Percentiles rank a stretch among this genome's conserved stretches.
Evolutionary conservation across 2,888 invertebrate genomes (phyloP).

Genomic region (Cosmopolites sordidus): DNA sequence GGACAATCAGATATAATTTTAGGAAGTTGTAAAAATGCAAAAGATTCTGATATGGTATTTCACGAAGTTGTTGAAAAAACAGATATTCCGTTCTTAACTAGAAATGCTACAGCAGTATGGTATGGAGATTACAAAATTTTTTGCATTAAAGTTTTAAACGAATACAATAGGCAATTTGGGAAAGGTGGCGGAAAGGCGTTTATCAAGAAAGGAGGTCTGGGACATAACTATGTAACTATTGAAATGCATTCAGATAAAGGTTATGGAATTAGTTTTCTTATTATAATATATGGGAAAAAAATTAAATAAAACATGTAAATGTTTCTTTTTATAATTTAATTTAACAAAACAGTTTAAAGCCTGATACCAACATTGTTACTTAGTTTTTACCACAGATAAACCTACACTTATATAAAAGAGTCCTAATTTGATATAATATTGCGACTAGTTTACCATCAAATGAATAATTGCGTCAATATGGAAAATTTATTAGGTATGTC

Average conservation of each 20-base stretch:
- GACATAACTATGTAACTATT: conserved; percentile 24
- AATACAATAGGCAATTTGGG: conserved; percentile 19
- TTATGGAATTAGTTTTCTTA: conserved; percentile 21
- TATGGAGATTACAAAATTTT: conserved; percentile 28
- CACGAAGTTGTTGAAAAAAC: conserved; percentile 18
- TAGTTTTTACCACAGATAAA: too few relatives aligned
- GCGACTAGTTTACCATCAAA: too few relatives aligned
- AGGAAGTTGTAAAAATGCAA: conserved; percentile 20
- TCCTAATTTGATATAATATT: too few relatives aligned
- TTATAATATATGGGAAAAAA: conserved; percentile 21
- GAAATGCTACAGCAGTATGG: conserved; percentile 19
- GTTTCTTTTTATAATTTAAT: too few relatives aligned
- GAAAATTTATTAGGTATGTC: too few relatives aligned
- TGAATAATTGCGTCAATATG: too few relatives aligned
- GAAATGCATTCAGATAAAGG: conserved; percentile 28
- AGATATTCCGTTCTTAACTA: conserved; percentile 14
- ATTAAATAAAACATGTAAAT: too few relatives aligned
- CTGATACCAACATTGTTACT: too few relatives aligned
- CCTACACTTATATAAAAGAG: too few relatives aligned
- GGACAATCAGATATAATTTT: conserved; percentile 11
- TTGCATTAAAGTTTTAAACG: conserved; percentile 28
- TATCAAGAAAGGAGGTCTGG: conserved; percentile 28
- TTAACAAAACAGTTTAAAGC: too few relatives aligned
- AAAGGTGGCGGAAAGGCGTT: conserved; percentile 24
- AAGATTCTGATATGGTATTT: conserved; percentile 23